These are phyloP conservation scores for Pammene aurita DNA, from an alignment of 2,888 invertebrate species.

Conservation along the genomic window DNA sequence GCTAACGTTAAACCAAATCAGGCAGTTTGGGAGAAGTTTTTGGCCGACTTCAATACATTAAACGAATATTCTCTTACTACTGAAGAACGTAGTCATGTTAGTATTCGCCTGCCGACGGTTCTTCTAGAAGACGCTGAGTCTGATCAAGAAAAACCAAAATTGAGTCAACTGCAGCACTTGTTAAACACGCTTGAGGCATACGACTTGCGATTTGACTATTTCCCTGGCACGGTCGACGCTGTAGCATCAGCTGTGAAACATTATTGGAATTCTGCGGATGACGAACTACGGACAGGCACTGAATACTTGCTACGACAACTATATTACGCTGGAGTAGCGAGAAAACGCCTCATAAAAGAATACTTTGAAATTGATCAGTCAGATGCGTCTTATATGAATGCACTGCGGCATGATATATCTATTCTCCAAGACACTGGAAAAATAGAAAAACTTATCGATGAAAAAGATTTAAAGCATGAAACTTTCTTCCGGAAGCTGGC, in stretches of 20 bases:
- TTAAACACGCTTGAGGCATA: constrained; percentile 54
- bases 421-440: constrained; percentile 50
- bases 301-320: constrained; percentile 51
- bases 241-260: constrained; percentile 49
- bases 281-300: constrained; percentile 34
- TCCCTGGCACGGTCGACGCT: constrained; percentile 48
- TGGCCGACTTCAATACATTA: constrained; percentile 56
- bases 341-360: constrained; percentile 55
- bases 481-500: constrained; percentile 55
- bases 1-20: constrained; percentile 45
- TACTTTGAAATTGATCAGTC: constrained; percentile 55
- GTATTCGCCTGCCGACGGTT: constrained; percentile 46
- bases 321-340: constrained; percentile 54
- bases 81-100: constrained; percentile 52
- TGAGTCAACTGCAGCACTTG: constrained; percentile 47
- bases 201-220: constrained; percentile 48
- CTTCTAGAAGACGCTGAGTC: constrained; percentile 48
- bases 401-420: constrained; percentile 57
- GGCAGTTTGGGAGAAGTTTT: constrained; percentile 51
- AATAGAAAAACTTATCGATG: constrained; percentile 46
- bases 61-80: constrained; percentile 55
- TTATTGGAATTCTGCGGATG: constrained; percentile 44
- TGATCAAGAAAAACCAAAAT: constrained; percentile 39
- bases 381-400: constrained; percentile 62
- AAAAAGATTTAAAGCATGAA: constrained; percentile 47